These are phyloP conservation scores for Sphaeridia pumilis DNA, from an alignment of 2,888 invertebrate genomes.

Conservation along the genomic window DNA sequence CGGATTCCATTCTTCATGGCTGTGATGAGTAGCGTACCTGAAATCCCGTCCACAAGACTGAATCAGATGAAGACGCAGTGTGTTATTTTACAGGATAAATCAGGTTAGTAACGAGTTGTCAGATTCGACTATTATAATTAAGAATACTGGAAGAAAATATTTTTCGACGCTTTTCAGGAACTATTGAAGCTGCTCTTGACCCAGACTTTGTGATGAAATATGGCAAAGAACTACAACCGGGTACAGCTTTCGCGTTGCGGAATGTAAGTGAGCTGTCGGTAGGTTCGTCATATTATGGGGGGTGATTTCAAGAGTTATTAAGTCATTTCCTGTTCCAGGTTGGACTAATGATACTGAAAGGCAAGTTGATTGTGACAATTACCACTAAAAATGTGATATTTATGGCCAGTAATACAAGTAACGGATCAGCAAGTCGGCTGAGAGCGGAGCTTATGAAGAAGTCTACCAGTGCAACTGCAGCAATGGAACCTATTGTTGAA, in stretches of 20 bases:
- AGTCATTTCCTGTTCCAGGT: constrained; percentile 13
- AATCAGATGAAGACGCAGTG: constrained; percentile 8
- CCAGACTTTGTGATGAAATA: constrained; percentile 14
- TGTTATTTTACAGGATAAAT: constrained; percentile 9
- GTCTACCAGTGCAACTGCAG: neutral
- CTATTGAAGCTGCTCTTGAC: constrained; percentile 22
- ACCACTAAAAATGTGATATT: constrained; percentile 21
- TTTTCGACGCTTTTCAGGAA: constrained; percentile 6
- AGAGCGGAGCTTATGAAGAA: neutral
- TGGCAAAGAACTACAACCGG: constrained; percentile 18
- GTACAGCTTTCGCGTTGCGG: constrained; percentile 25
- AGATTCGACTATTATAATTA: neutral
- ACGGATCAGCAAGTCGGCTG: neutral
- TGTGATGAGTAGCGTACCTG: constrained; percentile 9
- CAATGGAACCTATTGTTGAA: neutral
- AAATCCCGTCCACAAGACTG: neutral
- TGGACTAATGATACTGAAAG: constrained; percentile 15
- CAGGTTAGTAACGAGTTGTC: constrained; percentile 4
- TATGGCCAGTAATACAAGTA: constrained; percentile 7
- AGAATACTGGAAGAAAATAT: neutral
- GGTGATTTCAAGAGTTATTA: neutral
- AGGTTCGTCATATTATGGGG: neutral
- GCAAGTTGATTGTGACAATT: constrained; percentile 18
- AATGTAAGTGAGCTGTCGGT: constrained; percentile 28
- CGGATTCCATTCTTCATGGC: constrained; percentile 15